Base-by-base conservation (phyloP, 2,888 invertebrate species). In the Pedicia rivosa region DNA sequence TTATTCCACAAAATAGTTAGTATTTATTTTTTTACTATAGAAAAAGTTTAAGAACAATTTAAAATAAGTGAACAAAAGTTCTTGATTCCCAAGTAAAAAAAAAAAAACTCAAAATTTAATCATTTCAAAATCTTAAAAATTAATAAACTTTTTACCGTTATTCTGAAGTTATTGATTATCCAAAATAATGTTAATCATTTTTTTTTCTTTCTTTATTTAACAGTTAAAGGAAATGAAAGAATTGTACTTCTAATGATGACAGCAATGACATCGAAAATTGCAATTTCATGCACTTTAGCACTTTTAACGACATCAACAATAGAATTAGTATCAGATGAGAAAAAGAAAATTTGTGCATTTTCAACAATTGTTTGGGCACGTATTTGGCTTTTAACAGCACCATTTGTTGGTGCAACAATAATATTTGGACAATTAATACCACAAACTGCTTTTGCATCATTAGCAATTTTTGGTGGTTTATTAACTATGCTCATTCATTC, bases 331-430 rank as follows among this genome's bases (percentile, higher is more conserved):
- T 50, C 50, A 24, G 51, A 49, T 3, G 59, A 59, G 6, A 59
- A 57, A 28, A 56, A 54, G 38, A 59, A 55, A 40, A 56, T 61
- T 20, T 54, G 56, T 28, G 49, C 54, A 22, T 61, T 56, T 35
- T 62, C 62, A 19, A 57, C 61, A 16, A 60, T 59, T 36, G 58
- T 60, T 34, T 61, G 59, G 59, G 61, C 61, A 17, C 50, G 62
- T 8, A 56, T 59, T 38, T 61, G 60, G 60, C 51, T 62, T 3
- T 43, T 62, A 26, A 53, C 54, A 4, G 61, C 59, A n/a, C 61
- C 62, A 17, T 62, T 61, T 38, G 50, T 62, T 32, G 62, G 60
- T 8, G 57, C 59, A 12, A 57, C 56, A 17, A 51, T 57, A 13
- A 54, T 59, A 36, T 53, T 60, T 44, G 59, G 57, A 14, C 54